Evolutionary conservation across 2,113 vertebrate genomes (phyloP).

Genomic region (Cinclus mexicanus): DNA sequence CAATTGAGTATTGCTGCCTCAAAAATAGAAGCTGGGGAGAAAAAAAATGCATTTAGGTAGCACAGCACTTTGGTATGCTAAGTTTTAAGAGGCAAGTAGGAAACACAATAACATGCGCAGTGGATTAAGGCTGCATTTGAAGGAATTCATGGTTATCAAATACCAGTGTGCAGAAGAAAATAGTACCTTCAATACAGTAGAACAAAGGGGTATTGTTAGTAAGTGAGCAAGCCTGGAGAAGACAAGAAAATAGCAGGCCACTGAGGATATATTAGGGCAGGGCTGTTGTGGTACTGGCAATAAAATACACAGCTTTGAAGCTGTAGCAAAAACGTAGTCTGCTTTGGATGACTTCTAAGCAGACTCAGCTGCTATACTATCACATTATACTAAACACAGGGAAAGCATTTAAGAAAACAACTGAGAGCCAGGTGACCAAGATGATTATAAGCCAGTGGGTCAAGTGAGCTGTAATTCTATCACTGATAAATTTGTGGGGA

Average conservation of each 20-base stretch:
- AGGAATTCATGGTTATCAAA: slow-evolving; percentile 55
- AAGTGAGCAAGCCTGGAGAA: slow-evolving; percentile 46
- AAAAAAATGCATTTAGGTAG: slow-evolving; percentile 32
- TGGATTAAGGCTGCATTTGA: slow-evolving; percentile 58
- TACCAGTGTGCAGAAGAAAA: slow-evolving; percentile 52
- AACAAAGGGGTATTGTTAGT: slow-evolving; percentile 63
- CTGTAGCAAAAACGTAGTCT: slow-evolving; percentile 75
- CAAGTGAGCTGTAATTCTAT: slow-evolving; percentile 68
- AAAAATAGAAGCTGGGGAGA: slow-evolving; percentile 21
- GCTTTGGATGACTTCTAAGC: slow-evolving; percentile 70
- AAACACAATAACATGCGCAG: slow-evolving; percentile 43
- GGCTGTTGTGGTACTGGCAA: slow-evolving; percentile 80
- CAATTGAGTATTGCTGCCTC: slow-evolving; percentile 56
- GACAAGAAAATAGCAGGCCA: slow-evolving; percentile 64
- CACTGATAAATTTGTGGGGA: neutral
- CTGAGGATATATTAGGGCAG: slow-evolving; percentile 51
- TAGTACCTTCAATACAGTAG: slow-evolving; percentile 53
- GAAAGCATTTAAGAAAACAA: slow-evolving; percentile 69
- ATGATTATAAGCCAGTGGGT: slow-evolving; percentile 65
- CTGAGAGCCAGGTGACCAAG: slow-evolving; percentile 74
- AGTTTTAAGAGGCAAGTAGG: slow-evolving; percentile 64
- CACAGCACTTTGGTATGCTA: slow-evolving; percentile 74
- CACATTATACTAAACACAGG: slow-evolving; percentile 76
- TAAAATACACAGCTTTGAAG: slow-evolving; percentile 78
- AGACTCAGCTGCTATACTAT: slow-evolving; percentile 86